Base-by-base conservation (phyloP, 2,888 invertebrate genomes). In the Xanthia togata region DNA sequence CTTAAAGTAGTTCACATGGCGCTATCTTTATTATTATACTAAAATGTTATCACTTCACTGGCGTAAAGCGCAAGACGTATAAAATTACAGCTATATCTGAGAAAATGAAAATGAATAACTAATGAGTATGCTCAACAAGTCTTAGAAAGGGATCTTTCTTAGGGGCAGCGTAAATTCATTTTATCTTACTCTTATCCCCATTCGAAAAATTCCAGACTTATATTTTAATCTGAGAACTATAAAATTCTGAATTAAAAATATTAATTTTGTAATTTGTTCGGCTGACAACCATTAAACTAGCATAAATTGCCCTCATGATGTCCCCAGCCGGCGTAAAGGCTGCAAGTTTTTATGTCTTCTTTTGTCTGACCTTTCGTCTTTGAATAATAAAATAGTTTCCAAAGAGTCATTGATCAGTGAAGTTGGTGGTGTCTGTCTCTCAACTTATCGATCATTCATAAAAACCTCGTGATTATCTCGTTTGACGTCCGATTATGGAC, bases 41-140 rank as follows among this genome's bases (percentile, higher is more conserved):
- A 88, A 93, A 91, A 91, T 91, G 92, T 92, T 90, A 93, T 91
- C 85, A 88, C 86, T 87, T 75, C 76, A 79, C 79, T 84, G 85
- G 85, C 88, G 88, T 92, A 91, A 93, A 92, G 90, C 84, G 81
- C 84, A 83, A 89, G 81, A 82, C 79, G 87, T 90, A 88, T 92
- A 92, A 93, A 93, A 93, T 94, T 92, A 93, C 89, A 88, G 89
- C 86, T 88, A 88, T 93, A 92, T 92, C 92, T 91, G 92, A 88
- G 92, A 90, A 94, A 93, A 95, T 94, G 91, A 93, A 94, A 94
- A 95, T 96, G 93, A 95, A 95, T 95, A 93, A 93, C 92, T 94
- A 95, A 95, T 94, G 94, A 93, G 88, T 89, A 86, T 88, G 90
- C 92, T 93, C 92, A 93, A 93, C 93, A 94, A 94, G 93, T 93